These are phyloP conservation scores for Axinella damicornis DNA, from an alignment of 37 sponge, comb jelly and placozoan genomes.

Conservation along the genomic window DNA sequence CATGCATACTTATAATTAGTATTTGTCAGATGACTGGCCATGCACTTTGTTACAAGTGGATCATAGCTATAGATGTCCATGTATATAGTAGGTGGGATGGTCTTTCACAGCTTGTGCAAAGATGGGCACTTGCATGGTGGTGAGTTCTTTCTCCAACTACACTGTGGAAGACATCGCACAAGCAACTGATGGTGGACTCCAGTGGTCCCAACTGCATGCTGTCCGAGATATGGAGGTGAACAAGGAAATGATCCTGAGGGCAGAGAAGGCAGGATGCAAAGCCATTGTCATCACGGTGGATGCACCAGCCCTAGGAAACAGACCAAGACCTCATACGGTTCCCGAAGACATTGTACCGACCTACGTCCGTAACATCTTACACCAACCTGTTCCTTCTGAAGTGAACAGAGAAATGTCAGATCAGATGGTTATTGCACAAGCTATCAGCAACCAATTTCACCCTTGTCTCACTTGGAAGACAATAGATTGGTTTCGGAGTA, in stretches of 20 bases:
- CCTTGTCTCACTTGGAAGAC: constrained; percentile 67
- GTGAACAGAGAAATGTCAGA: no score
- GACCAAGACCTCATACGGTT: constrained; percentile 19
- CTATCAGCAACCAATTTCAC: background rate
- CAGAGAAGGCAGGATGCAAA: constrained; percentile 73
- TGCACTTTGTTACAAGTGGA: no score
- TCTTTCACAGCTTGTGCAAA: constrained; percentile 37
- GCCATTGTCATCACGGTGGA: constrained; percentile 27
- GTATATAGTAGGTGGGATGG: no score
- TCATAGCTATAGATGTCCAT: no score
- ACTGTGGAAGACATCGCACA: constrained; percentile 76
- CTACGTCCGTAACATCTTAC: background rate
- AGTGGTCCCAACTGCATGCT: constrained; percentile 88
- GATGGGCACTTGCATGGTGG: constrained; percentile 69
- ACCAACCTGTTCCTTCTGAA: constrained; percentile 3
- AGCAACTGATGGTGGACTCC: constrained; percentile 37
- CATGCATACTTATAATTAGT: no score
- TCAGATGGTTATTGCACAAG: no score
- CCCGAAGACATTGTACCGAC: constrained; percentile 62
- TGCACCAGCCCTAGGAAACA: constrained; percentile 43
- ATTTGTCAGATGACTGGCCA: no score
- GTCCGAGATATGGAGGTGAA: constrained; percentile 58
- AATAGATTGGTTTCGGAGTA: constrained; percentile 69
- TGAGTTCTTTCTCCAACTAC: constrained; percentile 71
- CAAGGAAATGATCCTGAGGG: constrained; percentile 50